Conservation (phyloP, 2,797 vertebrate genomes). For the Galago senegalensis region DNA sequence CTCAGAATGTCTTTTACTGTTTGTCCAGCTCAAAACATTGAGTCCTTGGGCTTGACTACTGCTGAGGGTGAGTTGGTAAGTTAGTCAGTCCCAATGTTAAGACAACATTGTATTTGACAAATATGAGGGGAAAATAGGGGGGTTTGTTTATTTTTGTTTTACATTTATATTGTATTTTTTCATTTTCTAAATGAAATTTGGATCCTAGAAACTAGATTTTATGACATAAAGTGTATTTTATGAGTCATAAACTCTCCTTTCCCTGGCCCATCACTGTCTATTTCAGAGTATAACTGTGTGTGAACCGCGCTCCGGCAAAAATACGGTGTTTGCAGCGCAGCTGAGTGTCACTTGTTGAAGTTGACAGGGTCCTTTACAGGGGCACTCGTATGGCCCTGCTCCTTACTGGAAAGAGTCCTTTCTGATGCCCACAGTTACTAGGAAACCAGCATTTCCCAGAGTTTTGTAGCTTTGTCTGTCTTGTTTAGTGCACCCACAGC, state of each 20-base stretch:
- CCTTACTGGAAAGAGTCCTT: constrained; percentile 44
- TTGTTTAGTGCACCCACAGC: constrained; percentile 49
- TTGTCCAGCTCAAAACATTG: background rate
- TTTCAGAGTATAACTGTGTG: constrained; percentile 17
- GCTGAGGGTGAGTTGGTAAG: background rate
- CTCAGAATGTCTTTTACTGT: background rate
- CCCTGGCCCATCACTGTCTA: background rate
- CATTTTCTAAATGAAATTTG: constrained; percentile 62
- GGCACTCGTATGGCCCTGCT: background rate
- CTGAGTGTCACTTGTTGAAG: constrained; percentile 16
- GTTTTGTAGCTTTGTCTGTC: constrained; percentile 39
- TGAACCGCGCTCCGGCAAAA: background rate
- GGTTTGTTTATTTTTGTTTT: constrained; percentile 60
- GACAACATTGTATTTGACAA: constrained; percentile 24
- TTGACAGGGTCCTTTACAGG: background rate
- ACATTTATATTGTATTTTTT: background rate
- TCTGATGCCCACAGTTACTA: constrained; percentile 38
- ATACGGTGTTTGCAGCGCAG: background rate
- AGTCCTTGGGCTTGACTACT: background rate
- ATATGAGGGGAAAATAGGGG: background rate
- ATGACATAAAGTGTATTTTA: background rate
- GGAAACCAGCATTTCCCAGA: constrained; percentile 52
- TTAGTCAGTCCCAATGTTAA: background rate
- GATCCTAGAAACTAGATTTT: constrained; percentile 49
- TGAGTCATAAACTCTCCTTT: background rate